phyloP scores from a whole-genome alignment of 2,888 invertebrate species.

The Cosmia trapezina region DNA sequence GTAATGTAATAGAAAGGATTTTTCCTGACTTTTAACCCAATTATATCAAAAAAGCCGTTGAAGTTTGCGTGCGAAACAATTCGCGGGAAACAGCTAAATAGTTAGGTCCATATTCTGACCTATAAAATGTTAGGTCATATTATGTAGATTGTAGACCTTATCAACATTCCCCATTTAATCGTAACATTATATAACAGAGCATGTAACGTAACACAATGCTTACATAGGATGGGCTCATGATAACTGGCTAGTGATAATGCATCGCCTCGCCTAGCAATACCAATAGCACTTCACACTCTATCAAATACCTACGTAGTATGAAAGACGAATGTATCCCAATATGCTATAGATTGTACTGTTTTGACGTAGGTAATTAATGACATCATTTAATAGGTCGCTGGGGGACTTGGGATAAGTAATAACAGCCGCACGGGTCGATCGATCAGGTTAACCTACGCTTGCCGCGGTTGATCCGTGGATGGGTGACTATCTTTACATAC shows the following conservation, averaged over 20 bases:
- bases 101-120: too few species aligned
- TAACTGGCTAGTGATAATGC: slow-evolving; percentile 54
- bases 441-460: too few species aligned
- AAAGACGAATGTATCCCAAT: slow-evolving; percentile 8
- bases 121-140: background rate
- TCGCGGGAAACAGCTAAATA: background rate
- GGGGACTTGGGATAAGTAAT: too few species aligned
- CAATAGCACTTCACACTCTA: slow-evolving; percentile 31
- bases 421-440: too few species aligned
- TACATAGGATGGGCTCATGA: slow-evolving; percentile 33
- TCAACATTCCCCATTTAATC: slow-evolving; percentile 41
- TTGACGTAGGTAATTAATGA: too few species aligned
- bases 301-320: slow-evolving; percentile 10
- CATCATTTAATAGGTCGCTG: too few species aligned
- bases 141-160: slow-evolving; percentile 10
- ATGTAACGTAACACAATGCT: slow-evolving; percentile 40
- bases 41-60: background rate
- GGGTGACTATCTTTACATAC: too few species aligned
- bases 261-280: slow-evolving; percentile 11
- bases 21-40: background rate
- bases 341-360: background rate
- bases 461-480: too few species aligned
- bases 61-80: background rate
- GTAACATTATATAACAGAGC: slow-evolving; percentile 36
- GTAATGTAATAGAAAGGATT: background rate